Conservation (phyloP, 35 echinoderm and acorn worm genomes). For the Holothuria glaberrima region DNA sequence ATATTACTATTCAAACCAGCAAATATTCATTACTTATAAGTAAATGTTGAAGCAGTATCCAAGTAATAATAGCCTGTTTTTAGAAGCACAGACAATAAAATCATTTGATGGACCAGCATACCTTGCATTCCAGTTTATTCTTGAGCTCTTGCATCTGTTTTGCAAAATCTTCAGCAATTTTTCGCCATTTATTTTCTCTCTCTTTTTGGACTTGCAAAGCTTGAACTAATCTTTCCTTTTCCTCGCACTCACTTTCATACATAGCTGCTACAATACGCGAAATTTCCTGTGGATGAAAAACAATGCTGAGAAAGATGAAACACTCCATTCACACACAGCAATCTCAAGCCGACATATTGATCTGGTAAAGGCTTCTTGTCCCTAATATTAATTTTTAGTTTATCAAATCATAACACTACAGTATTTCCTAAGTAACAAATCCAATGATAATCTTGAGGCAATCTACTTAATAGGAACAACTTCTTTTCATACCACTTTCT, state of each 20-base stretch:
- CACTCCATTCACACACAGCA: not conserved
- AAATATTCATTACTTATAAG: too few relatives aligned
- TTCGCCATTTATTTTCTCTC: constrained; percentile 42
- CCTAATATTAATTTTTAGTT: not conserved
- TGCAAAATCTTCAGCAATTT: constrained; percentile 10
- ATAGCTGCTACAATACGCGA: constrained; percentile 23
- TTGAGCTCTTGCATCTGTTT: constrained; percentile 17
- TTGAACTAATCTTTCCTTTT: constrained; percentile 36
- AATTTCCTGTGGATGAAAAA: constrained; percentile 29
- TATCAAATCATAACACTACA: too few relatives aligned
- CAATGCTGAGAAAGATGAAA: not conserved
- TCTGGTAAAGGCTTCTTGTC: not conserved
- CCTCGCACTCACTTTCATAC: constrained; percentile 47
- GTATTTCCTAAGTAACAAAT: not conserved
- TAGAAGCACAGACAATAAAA: too few relatives aligned
- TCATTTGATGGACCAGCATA: too few relatives aligned
- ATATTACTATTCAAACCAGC: too few relatives aligned
- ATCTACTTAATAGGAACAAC: not conserved
- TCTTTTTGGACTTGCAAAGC: constrained; percentile 2
- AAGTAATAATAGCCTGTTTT: too few relatives aligned
- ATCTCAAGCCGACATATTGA: not conserved
- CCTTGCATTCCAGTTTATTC: constrained; percentile 28
- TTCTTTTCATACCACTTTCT: not conserved
- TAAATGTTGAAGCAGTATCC: too few relatives aligned
- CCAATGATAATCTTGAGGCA: not conserved